Evolutionary conservation across 1,140 invertebrate species (phyloP).

Genomic region (Pomacea maculata): DNA sequence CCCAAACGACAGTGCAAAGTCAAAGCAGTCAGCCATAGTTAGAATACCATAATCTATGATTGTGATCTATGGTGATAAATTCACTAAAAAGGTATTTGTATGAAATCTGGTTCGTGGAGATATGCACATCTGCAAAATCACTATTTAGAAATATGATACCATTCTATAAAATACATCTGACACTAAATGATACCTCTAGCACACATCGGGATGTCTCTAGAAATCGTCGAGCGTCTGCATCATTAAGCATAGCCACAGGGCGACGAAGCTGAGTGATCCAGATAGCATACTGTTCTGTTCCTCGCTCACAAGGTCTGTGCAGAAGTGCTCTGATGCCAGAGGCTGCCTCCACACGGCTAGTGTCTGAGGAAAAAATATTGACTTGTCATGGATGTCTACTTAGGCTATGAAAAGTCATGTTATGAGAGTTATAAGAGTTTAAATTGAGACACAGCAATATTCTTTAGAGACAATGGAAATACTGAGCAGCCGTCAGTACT

Average conservation of each 20-base stretch:
- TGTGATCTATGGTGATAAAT: no score
- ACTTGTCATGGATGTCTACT: no score
- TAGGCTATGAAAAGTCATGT: no score
- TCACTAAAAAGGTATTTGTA: no score
- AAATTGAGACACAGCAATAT: no score
- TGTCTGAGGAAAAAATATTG: not conserved
- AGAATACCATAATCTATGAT: not conserved
- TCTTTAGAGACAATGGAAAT: no score
- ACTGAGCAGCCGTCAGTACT: no score
- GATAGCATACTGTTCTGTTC: slow-evolving; percentile 34
- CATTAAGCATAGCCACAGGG: slow-evolving; percentile 24
- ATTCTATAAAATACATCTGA: not conserved
- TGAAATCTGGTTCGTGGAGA: not conserved
- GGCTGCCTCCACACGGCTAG: not conserved
- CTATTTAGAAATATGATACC: not conserved
- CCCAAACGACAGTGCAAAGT: no score
- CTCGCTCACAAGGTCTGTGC: slow-evolving; percentile 22
- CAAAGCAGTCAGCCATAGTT: no score
- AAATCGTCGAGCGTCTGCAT: slow-evolving; percentile 24
- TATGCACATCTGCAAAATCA: not conserved
- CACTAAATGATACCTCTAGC: slow-evolving; percentile 26
- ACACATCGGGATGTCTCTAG: slow-evolving; percentile 23
- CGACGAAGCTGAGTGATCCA: slow-evolving; percentile 34
- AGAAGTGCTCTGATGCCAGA: not conserved
- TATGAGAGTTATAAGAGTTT: no score